Conservation (phyloP, 2,888 invertebrate species). For the Leucophenga montana region DNA sequence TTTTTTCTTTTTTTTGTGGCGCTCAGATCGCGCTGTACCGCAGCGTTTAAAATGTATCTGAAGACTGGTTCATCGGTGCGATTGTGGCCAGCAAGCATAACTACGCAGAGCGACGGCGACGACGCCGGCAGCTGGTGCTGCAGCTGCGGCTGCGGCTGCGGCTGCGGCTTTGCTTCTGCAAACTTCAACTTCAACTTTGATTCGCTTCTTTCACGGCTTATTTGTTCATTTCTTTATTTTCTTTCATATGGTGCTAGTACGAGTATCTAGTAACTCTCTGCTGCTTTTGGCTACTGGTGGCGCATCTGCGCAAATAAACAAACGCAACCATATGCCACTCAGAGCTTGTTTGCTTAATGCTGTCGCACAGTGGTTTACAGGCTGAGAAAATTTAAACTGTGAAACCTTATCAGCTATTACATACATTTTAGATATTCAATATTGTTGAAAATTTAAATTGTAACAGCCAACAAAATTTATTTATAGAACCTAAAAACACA, state of each 20-base stretch:
- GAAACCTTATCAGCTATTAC: too few species aligned
- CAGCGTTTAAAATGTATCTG: constrained; percentile 38
- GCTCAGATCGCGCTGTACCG: constrained; percentile 26
- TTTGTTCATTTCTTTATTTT: constrained; percentile 11
- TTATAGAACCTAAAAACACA: too few species aligned
- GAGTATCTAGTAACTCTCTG: neutral
- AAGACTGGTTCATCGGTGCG: constrained; percentile 46
- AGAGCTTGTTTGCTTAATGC: constrained; percentile 9
- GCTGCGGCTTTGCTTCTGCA: neutral
- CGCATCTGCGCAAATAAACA: constrained; percentile 7
- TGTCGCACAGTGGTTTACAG: neutral
- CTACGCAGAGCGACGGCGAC: constrained; percentile 28
- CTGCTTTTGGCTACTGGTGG: constrained; percentile 11
- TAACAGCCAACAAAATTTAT: too few species aligned
- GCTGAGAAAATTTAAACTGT: neutral
- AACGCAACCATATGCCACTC: neutral
- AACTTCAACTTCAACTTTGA: constrained; percentile 3
- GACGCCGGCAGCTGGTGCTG: neutral
- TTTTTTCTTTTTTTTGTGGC: neutral
- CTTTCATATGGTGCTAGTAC: constrained; percentile 12
- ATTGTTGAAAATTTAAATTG: too few species aligned
- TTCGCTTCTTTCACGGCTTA: neutral
- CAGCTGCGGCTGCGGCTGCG: neutral
- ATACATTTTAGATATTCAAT: too few species aligned
- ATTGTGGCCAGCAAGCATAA: constrained; percentile 45